phyloP scores from a whole-genome alignment of 2,113 vertebrate genomes.

The Sturnus vulgaris region DNA sequence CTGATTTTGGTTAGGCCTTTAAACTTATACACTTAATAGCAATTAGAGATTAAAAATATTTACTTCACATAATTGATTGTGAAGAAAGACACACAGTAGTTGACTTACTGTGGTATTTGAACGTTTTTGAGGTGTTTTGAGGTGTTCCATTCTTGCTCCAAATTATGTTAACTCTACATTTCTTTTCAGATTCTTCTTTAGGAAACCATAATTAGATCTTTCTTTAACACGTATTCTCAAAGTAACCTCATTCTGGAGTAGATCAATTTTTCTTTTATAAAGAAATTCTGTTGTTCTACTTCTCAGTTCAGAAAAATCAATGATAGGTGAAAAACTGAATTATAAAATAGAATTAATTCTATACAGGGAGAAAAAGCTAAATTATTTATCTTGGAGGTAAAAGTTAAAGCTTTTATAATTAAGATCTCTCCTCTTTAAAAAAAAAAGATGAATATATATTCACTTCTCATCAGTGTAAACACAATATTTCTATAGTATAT shows the following conservation, averaged over 20 bases:
- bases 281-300: not conserved
- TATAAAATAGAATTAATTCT: not conserved
- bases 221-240: not conserved
- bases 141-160: not conserved
- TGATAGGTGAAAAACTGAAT: not conserved
- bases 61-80: not conserved
- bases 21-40: not conserved
- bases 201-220: not conserved
- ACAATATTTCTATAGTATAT: not conserved
- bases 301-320: constrained; percentile 14
- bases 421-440: not conserved
- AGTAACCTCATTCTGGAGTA: not conserved
- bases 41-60: not conserved
- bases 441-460: not conserved
- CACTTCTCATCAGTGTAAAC: not conserved
- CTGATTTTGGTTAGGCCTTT: not conserved
- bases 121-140: not conserved
- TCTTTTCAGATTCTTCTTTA: not conserved
- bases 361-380: not conserved
- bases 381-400: not conserved
- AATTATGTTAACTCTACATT: not conserved
- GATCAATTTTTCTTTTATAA: not conserved
- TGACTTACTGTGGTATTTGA: not conserved
- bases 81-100: not conserved
- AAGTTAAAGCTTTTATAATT: not conserved